Conservation (phyloP, 2,888 invertebrate genomes). For the Chelonus formosanus region DNA sequence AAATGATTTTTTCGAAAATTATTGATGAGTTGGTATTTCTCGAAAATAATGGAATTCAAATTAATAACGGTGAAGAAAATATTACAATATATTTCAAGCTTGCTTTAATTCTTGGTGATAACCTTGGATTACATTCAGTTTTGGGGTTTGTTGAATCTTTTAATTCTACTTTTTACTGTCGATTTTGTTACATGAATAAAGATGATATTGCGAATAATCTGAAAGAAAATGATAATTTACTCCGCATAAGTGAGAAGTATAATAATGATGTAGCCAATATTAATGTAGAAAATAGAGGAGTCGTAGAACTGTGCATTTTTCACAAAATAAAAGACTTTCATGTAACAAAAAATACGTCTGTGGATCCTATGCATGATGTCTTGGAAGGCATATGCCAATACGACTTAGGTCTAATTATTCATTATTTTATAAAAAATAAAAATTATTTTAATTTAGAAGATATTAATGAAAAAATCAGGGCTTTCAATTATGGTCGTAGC, state of each 20-base stretch:
- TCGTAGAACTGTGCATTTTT: slow-evolving; percentile 19
- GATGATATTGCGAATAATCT: neutral
- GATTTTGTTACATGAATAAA: slow-evolving; percentile 38
- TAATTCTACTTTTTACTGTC: slow-evolving; percentile 36
- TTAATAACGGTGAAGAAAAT: slow-evolving; percentile 30
- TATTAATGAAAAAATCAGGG: slow-evolving; percentile 31
- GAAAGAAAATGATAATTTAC: neutral
- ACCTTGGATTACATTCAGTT: slow-evolving; percentile 42
- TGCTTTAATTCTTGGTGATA: slow-evolving; percentile 39
- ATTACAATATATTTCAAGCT: slow-evolving; percentile 5
- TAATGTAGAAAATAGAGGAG: slow-evolving; percentile 30
- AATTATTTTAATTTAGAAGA: slow-evolving; percentile 28
- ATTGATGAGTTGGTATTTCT: slow-evolving; percentile 38
- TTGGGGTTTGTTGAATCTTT: slow-evolving; percentile 44
- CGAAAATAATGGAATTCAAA: slow-evolving; percentile 38
- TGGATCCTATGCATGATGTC: slow-evolving; percentile 35
- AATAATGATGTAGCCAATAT: slow-evolving; percentile 14
- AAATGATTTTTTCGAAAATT: neutral
- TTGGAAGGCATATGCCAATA: slow-evolving; percentile 30
- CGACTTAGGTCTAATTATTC: slow-evolving; percentile 29
- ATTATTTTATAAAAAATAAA: slow-evolving; percentile 26
- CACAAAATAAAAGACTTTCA: slow-evolving; percentile 32
- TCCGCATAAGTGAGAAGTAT: no score
- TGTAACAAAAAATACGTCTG: slow-evolving; percentile 33
- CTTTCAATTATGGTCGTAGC: slow-evolving; percentile 32